These are phyloP conservation scores for Aphelenchoides bicaudatus DNA, from an alignment of 2,888 invertebrate genomes.

Conservation along the genomic window DNA sequence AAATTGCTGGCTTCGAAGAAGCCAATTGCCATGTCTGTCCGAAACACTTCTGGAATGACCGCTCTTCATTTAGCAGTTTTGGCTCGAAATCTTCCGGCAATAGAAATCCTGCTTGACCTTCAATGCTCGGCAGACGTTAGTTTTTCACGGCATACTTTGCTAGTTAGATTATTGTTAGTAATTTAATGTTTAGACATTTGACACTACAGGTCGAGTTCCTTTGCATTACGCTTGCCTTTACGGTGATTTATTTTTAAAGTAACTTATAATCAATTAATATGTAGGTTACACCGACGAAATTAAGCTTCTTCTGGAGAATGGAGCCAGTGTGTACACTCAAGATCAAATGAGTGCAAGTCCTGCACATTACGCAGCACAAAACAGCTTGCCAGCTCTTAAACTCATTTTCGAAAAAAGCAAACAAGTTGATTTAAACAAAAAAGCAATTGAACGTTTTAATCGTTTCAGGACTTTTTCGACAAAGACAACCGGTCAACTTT, in stretches of 20 bases:
- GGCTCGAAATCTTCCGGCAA: conserved; percentile 42
- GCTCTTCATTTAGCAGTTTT: conserved; percentile 55
- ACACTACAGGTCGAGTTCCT: conserved; percentile 52
- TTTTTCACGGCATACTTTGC: too few species aligned
- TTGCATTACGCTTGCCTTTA: conserved; percentile 43
- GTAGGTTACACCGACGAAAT: too few species aligned
- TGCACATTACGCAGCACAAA: conserved; percentile 57
- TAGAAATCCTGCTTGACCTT: conserved; percentile 43
- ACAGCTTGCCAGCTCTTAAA: conserved; percentile 22
- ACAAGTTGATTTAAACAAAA: background rate
- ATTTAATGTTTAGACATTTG: too few species aligned
- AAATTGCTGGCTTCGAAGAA: conserved; percentile 41
- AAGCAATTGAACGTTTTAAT: background rate
- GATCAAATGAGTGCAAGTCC: conserved; percentile 45
- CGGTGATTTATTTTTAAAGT: too few species aligned
- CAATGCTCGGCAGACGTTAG: too few species aligned
- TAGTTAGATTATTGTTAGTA: too few species aligned
- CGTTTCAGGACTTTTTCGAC: conserved; percentile 48
- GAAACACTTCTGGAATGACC: conserved; percentile 34
- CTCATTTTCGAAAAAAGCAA: conserved; percentile 9
- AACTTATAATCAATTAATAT: too few species aligned
- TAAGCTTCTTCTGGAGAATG: conserved; percentile 37
- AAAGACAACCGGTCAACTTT: conserved; percentile 49
- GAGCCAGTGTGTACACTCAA: conserved; percentile 39
- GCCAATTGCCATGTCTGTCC: conserved; percentile 25